A percentile compares a stretch with the other conserved stretches of the same genome.
Evolutionary conservation across 2,797 vertebrate species (phyloP).

Genomic region (Myotis pilosus): DNA sequence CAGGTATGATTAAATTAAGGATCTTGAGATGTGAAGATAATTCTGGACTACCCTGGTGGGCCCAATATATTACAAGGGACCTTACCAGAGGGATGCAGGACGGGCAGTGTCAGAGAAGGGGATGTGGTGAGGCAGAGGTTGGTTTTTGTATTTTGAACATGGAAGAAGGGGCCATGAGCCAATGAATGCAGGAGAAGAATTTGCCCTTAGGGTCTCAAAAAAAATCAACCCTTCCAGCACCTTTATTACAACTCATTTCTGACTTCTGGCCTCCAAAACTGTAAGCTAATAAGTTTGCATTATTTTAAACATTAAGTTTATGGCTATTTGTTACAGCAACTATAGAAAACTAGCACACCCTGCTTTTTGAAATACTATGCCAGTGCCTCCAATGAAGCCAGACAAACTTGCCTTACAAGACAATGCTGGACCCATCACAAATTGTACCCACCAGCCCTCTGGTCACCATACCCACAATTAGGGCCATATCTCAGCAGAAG

Average conservation of each 20-base stretch:
- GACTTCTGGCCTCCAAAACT: background rate
- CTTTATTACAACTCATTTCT: background rate
- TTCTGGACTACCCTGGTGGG: background rate
- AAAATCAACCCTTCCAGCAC: background rate
- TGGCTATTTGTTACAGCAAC: background rate
- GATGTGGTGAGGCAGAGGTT: background rate
- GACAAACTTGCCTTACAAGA: background rate
- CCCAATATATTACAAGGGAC: background rate
- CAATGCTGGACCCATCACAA: background rate
- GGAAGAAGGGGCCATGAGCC: background rate
- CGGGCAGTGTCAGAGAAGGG: background rate
- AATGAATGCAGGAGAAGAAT: background rate
- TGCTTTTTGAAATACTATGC: background rate
- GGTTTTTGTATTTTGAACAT: background rate
- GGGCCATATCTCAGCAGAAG: background rate
- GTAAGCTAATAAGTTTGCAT: background rate
- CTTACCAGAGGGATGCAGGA: background rate
- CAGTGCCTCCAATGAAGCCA: background rate
- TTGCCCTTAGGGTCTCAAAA: background rate
- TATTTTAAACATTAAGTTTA: background rate
- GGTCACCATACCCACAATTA: background rate
- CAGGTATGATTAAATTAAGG: background rate
- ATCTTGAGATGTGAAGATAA: background rate
- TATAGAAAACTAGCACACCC: background rate
- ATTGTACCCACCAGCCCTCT: background rate